These are phyloP conservation scores for Triops cancriformis DNA, from an alignment of 1,140 invertebrate genomes.

Conservation along the genomic window DNA sequence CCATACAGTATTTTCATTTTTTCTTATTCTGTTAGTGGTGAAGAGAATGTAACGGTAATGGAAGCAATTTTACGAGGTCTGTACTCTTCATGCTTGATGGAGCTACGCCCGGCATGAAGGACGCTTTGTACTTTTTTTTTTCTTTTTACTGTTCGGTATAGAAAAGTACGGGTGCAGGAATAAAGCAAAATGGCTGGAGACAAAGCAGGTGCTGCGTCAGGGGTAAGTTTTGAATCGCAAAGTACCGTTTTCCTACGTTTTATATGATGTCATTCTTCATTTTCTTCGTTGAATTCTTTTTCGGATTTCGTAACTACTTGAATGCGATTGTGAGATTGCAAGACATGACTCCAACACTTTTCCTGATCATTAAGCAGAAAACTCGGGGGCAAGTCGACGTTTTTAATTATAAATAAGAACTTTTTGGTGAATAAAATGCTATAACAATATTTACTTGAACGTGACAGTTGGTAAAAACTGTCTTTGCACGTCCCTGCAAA, in stretches of 20 bases:
- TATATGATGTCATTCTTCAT: background rate
- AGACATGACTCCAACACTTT: too few relatives aligned
- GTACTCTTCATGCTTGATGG: background rate
- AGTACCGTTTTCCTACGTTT: background rate
- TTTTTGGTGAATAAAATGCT: too few relatives aligned
- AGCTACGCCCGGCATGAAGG: background rate
- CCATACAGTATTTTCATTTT: background rate
- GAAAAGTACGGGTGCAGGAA: background rate
- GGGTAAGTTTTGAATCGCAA: background rate
- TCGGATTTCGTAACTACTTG: too few relatives aligned
- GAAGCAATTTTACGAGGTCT: background rate
- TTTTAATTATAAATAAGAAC: too few relatives aligned
- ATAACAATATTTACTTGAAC: too few relatives aligned
- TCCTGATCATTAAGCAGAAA: too few relatives aligned
- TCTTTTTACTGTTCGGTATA: background rate
- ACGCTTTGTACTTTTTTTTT: background rate
- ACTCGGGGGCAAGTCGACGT: too few relatives aligned
- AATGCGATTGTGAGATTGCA: too few relatives aligned
- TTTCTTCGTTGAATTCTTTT: too few relatives aligned
- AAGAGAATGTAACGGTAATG: background rate
- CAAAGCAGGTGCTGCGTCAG: conserved; percentile 12
- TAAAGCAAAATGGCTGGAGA: background rate
- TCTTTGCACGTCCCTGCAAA: too few relatives aligned
- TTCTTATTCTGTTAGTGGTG: background rate
- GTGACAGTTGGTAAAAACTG: too few relatives aligned